A percentile compares a stretch with the other conserved stretches of the same genome.
phyloP scores from a whole-genome alignment of 2,888 invertebrate genomes.

The Zygothrica quintamaculata region DNA sequence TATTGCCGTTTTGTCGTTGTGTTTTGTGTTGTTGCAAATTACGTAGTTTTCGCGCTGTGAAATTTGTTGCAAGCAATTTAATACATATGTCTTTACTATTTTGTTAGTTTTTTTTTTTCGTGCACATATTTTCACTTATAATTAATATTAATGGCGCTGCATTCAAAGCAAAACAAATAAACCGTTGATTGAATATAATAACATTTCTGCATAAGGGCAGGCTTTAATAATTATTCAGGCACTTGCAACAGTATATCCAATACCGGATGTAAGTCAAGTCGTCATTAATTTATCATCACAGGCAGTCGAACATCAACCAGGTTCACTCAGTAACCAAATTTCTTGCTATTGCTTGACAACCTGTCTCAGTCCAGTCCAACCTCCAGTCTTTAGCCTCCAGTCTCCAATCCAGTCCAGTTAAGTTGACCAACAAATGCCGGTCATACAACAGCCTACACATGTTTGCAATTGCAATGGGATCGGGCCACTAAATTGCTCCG shows the following conservation, averaged over 20 bases:
- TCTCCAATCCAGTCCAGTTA: slow-evolving; percentile 9
- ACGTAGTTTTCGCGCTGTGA: slow-evolving; percentile 69
- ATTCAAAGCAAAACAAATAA: slow-evolving; percentile 37
- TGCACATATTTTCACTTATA: slow-evolving; percentile 64
- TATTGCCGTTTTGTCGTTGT: slow-evolving; percentile 19
- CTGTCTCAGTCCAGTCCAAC: slow-evolving; percentile 28
- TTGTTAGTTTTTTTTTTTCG: slow-evolving; percentile 32
- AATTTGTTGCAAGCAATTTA: slow-evolving; percentile 67
- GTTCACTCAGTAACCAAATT: slow-evolving; percentile 41
- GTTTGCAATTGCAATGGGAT: slow-evolving; percentile 52
- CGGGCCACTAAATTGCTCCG: slow-evolving; percentile 49
- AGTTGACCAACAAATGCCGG: slow-evolving; percentile 45
- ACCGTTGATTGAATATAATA: slow-evolving; percentile 43
- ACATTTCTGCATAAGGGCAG: slow-evolving; percentile 53
- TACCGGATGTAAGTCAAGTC: slow-evolving; percentile 42
- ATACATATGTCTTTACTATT: slow-evolving; percentile 41
- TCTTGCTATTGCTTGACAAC: slow-evolving; percentile 29
- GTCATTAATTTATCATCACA: slow-evolving; percentile 33
- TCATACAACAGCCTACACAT: slow-evolving; percentile 50
- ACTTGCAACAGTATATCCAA: slow-evolving; percentile 13
- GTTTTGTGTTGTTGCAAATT: slow-evolving; percentile 58
- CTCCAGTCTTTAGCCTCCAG: no score
- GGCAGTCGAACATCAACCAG: background rate
- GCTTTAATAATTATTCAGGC: slow-evolving; percentile 38
- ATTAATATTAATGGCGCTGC: slow-evolving; percentile 60